phyloP scores from a whole-genome alignment of 2,797 vertebrate species.

The Setipinna tenuifilis region DNA sequence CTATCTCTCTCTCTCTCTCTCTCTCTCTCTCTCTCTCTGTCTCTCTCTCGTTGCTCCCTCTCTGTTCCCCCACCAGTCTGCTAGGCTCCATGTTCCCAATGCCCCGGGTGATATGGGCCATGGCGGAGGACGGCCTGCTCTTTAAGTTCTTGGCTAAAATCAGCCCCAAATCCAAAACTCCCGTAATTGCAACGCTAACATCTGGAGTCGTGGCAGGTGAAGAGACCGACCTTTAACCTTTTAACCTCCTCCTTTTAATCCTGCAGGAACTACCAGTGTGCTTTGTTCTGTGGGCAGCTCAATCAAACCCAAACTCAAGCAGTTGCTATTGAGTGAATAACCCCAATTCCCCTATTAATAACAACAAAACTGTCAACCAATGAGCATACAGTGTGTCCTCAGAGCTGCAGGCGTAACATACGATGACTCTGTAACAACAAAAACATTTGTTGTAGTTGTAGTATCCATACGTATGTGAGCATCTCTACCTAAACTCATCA shows the following conservation, averaged over 20 bases:
- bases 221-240: constrained; percentile 37
- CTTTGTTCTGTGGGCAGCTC: neutral
- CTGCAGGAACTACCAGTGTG: neutral
- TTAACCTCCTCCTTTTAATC: neutral
- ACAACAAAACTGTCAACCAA: neutral
- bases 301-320: neutral
- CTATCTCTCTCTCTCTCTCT: constrained; percentile 43
- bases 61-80: constrained; percentile 71
- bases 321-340: neutral
- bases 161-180: constrained; percentile 87
- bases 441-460: neutral
- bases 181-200: constrained; percentile 86
- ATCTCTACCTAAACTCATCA: no score
- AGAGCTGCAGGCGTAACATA: neutral
- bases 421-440: neutral
- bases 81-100: constrained; percentile 97
- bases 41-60: constrained; percentile 33
- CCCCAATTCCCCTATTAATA: neutral
- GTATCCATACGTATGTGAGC: neutral
- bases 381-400: neutral
- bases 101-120: constrained; percentile 95
- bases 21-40: neutral
- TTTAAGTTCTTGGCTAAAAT: constrained; percentile 89
- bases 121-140: constrained; percentile 95
- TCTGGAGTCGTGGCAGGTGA: constrained; percentile 91